These are phyloP conservation scores for Periophthalmus magnuspinnatus DNA, from an alignment of 2,797 vertebrate genomes.

Conservation along the genomic window DNA sequence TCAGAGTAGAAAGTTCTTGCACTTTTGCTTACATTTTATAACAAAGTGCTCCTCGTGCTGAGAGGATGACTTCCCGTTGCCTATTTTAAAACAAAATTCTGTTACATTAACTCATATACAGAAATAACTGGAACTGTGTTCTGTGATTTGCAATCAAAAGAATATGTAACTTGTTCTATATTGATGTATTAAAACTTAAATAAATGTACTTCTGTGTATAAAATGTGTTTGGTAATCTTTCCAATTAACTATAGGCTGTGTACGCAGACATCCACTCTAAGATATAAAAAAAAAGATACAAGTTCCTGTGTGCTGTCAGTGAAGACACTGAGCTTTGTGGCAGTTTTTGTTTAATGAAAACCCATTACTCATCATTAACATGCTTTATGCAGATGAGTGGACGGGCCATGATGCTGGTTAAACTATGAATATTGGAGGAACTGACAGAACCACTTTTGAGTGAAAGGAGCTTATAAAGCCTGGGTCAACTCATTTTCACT, in stretches of 20 bases:
- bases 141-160: constrained; percentile 81
- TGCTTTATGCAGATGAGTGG: too few species aligned
- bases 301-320: background rate
- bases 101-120: constrained; percentile 89
- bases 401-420: too few species aligned
- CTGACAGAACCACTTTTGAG: too few species aligned
- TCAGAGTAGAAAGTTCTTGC: constrained; percentile 77
- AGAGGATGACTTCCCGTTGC: constrained; percentile 61
- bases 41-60: constrained; percentile 74
- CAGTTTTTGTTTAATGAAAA: background rate
- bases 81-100: constrained; percentile 79
- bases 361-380: too few species aligned
- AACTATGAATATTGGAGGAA: too few species aligned
- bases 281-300: background rate
- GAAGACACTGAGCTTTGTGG: too few species aligned
- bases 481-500: too few species aligned
- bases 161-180: constrained; percentile 78
- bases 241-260: too few species aligned
- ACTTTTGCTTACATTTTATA: constrained; percentile 84
- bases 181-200: constrained; percentile 85
- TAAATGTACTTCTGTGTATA: constrained; percentile 78
- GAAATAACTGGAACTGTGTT: constrained; percentile 70
- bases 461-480: too few species aligned
- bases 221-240: constrained; percentile 15
- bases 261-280: too few species aligned